phyloP scores from a whole-genome alignment of 2,888 invertebrate genomes.

The Agrilus biguttatus region DNA sequence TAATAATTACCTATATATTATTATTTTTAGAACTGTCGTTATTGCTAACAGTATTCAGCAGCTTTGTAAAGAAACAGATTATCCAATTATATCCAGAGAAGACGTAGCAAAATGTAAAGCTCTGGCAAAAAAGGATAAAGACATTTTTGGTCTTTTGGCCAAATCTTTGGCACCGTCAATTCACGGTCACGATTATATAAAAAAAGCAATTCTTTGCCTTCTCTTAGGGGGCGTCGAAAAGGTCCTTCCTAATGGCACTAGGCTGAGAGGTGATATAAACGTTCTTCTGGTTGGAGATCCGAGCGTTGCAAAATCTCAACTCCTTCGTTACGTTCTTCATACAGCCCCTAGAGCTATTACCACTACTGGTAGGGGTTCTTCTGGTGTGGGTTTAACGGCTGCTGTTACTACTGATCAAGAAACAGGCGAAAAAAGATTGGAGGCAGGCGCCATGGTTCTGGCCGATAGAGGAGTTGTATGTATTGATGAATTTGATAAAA shows the following conservation, averaged over 20 bases:
- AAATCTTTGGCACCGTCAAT: conserved; percentile 96
- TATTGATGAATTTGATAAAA: conserved; percentile 96
- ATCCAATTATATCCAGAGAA: conserved; percentile 57
- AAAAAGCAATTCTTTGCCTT: conserved; percentile 89
- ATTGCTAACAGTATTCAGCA: conserved; percentile 88
- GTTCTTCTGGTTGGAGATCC: conserved; percentile 84
- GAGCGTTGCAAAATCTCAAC: conserved; percentile 96
- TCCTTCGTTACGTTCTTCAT: conserved; percentile 81
- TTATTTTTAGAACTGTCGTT: conserved; percentile 61
- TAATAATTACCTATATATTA: conserved; percentile 5
- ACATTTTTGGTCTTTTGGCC: conserved; percentile 80
- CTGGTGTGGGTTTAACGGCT: conserved; percentile 96
- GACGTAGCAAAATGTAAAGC: conserved; percentile 84
- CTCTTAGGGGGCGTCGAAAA: conserved; percentile 94
- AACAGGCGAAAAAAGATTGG: conserved; percentile 58
- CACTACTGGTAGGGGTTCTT: conserved; percentile 95
- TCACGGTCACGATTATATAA: conserved; percentile 92
- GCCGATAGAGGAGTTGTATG: conserved; percentile 98
- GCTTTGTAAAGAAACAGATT: conserved; percentile 72
- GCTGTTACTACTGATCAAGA: conserved; percentile 95
- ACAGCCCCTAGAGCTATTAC: conserved; percentile 93
- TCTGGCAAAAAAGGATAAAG: conserved; percentile 52
- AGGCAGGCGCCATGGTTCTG: conserved; percentile 99
- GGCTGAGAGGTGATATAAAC: conserved; percentile 61
- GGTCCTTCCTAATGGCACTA: conserved; percentile 76